These are phyloP conservation scores for Catocala nupta DNA, from an alignment of 2,888 invertebrate genomes.

Conservation along the genomic window DNA sequence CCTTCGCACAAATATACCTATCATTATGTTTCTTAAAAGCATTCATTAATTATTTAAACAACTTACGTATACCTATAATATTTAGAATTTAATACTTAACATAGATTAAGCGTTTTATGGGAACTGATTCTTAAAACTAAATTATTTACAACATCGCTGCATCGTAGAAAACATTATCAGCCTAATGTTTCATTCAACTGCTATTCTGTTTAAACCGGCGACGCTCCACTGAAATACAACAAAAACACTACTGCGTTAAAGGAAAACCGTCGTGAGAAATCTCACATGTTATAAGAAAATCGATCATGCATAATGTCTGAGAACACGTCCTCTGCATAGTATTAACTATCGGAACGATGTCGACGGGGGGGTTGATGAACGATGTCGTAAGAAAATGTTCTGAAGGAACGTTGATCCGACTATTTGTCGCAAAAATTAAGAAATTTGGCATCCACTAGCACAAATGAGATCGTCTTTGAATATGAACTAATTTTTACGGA, in stretches of 20 bases:
- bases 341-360: conserved; percentile 12
- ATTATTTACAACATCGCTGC: too few species aligned
- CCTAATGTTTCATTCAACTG: conserved; percentile 13
- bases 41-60: too few species aligned
- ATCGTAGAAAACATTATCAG: neutral
- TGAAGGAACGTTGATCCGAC: too few species aligned
- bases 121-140: too few species aligned
- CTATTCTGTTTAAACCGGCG: neutral
- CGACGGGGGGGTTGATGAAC: conserved; percentile 4
- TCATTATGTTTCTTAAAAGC: too few species aligned
- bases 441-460: too few species aligned
- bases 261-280: conserved; percentile 16
- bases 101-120: too few species aligned
- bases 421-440: neutral
- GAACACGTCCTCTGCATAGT: conserved; percentile 2
- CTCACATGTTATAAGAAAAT: conserved; percentile 23
- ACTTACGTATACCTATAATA: too few species aligned
- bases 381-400: neutral
- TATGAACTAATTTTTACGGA: too few species aligned
- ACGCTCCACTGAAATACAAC: conserved; percentile 17
- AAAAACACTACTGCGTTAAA: conserved; percentile 11
- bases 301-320: conserved; percentile 20
- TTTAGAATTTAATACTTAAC: too few species aligned
- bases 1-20: too few species aligned
- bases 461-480: too few species aligned